Conservation (phyloP, 2,797 vertebrate genomes). For the Melanotaenia trifasciata region DNA sequence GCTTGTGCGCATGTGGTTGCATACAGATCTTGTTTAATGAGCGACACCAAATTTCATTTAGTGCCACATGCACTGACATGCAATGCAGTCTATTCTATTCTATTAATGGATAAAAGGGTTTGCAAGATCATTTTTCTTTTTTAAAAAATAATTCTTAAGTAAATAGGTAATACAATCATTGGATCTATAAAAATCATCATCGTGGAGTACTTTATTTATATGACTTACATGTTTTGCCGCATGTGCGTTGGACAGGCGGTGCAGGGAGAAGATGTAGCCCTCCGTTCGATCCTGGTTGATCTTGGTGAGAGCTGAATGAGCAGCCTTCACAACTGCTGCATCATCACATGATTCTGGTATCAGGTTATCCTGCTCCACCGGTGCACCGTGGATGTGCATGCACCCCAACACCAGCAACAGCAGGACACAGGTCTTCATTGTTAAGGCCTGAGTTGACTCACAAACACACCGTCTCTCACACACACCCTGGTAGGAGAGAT, state of each 20-base stretch:
- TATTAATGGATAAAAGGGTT: background rate
- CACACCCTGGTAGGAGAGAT: conserved; percentile 15
- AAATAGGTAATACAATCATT: no score
- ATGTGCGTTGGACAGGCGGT: conserved; percentile 76
- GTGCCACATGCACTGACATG: background rate
- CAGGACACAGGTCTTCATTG: conserved; percentile 70
- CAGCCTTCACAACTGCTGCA: conserved; percentile 31
- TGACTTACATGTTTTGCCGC: conserved; percentile 73
- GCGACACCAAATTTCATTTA: no score
- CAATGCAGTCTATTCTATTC: background rate
- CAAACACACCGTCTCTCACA: conserved; percentile 10
- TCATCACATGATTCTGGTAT: conserved; percentile 70
- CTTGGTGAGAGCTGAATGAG: conserved; percentile 67
- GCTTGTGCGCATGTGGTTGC: no score
- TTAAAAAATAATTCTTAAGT: no score
- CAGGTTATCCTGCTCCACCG: conserved; percentile 35
- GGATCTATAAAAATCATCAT: no score
- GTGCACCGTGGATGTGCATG: conserved; percentile 52
- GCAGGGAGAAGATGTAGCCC: conserved; percentile 77
- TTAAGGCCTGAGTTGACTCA: conserved; percentile 28
- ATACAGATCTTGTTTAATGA: no score
- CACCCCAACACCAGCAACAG: conserved; percentile 63
- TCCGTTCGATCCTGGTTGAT: conserved; percentile 79
- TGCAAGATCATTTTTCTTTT: no score
- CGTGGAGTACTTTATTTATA: no score